These are phyloP conservation scores for Elysia crispata DNA, from an alignment of 2,888 invertebrate genomes.

Conservation along the genomic window DNA sequence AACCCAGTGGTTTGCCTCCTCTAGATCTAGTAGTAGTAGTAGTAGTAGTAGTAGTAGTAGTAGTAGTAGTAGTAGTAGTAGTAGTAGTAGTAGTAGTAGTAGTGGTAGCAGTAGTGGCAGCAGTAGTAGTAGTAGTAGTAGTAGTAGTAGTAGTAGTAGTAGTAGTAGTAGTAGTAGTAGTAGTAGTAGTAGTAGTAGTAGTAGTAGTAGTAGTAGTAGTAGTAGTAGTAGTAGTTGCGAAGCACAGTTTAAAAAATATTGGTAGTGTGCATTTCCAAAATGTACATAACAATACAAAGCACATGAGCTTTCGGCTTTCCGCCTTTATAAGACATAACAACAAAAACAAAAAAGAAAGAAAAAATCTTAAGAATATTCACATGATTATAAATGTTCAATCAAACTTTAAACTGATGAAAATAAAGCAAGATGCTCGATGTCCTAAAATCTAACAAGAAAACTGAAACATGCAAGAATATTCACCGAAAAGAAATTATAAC, in stretches of 20 bases:
- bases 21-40: no score
- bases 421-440: no score
- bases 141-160: neutral
- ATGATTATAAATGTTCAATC: no score
- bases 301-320: neutral
- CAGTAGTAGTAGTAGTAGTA: slow-evolving; percentile 4
- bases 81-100: slow-evolving; percentile 1
- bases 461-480: no score
- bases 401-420: no score
- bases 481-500: no score
- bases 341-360: no score
- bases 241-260: neutral
- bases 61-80: slow-evolving; percentile 9
- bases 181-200: neutral
- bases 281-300: neutral
- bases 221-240: slow-evolving; percentile 20
- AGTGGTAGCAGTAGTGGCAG: neutral
- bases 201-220: slow-evolving; percentile 17
- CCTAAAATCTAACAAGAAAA: no score
- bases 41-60: slow-evolving; percentile 9
- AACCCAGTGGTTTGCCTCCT: no score
- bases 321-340: no score
- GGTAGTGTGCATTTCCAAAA: neutral
- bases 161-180: slow-evolving; percentile 3
- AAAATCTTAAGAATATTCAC: no score